phyloP scores from a whole-genome alignment of 2,113 vertebrate species.

The Cygnus buccinator region DNA sequence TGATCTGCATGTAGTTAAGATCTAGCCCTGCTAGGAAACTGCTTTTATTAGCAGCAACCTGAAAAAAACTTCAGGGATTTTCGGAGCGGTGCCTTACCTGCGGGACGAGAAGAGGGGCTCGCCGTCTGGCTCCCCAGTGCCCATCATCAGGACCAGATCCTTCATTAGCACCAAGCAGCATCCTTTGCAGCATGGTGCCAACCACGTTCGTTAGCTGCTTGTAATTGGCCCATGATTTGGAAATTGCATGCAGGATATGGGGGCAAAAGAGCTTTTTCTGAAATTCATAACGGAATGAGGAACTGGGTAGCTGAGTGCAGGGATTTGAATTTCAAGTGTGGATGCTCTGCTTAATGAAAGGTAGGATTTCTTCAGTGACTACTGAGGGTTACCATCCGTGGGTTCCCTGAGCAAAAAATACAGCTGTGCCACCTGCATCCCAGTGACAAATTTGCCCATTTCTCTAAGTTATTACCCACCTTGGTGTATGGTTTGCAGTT shows the following conservation, averaged over 20 bases:
- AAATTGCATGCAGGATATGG: not conserved
- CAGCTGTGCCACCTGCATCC: not conserved
- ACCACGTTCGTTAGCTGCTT: accelerated
- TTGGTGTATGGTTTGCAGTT: not conserved
- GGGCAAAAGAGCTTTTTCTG: not conserved
- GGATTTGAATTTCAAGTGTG: not conserved
- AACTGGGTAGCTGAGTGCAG: not conserved
- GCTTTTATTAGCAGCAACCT: not conserved
- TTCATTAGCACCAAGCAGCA: not conserved
- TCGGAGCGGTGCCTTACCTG: not conserved
- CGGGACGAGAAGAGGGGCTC: not conserved
- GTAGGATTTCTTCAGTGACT: not conserved
- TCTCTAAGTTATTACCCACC: not conserved
- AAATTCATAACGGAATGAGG: not conserved
- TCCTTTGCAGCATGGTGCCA: not conserved
- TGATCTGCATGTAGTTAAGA: conserved; percentile 4
- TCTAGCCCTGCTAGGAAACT: not conserved
- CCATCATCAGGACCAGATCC: accelerated
- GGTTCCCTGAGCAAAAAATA: not conserved
- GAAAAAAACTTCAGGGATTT: not conserved
- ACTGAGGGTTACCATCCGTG: not conserved
- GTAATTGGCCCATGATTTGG: not conserved
- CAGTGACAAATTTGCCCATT: not conserved
- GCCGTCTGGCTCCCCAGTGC: not conserved
- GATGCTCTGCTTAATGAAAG: not conserved